phyloP scores from a whole-genome alignment of 2,888 invertebrate species.

The Polydrusus pterygomalis region DNA sequence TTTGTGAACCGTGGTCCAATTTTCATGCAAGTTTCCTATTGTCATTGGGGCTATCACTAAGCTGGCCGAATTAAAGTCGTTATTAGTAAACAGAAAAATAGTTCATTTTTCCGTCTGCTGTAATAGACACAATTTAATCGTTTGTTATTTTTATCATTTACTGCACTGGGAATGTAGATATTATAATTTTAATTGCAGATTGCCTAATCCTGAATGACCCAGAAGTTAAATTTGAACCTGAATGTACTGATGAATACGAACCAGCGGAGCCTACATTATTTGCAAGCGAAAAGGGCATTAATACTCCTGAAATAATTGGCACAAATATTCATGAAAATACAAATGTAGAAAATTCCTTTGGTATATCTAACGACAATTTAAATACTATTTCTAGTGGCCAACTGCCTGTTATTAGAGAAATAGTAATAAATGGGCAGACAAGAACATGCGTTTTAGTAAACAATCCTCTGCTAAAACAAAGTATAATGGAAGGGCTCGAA shows the following conservation, averaged over 20 bases:
- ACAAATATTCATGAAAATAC: background rate
- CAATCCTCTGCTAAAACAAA: background rate
- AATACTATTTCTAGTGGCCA: background rate
- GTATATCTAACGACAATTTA: background rate
- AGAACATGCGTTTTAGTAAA: slow-evolving; percentile 1
- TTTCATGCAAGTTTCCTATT: too few relatives aligned
- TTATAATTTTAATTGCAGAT: background rate
- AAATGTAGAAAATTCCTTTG: background rate
- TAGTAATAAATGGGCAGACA: slow-evolving; percentile 6
- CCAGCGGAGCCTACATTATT: background rate
- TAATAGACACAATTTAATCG: too few relatives aligned
- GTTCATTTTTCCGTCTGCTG: too few relatives aligned
- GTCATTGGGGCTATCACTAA: too few relatives aligned
- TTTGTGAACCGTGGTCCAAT: too few relatives aligned
- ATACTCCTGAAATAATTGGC: background rate
- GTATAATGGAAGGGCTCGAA: background rate
- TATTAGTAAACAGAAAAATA: too few relatives aligned
- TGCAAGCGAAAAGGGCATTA: background rate
- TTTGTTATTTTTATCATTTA: too few relatives aligned
- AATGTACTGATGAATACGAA: background rate
- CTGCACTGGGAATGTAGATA: background rate
- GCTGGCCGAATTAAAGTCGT: too few relatives aligned
- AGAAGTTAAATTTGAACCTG: background rate
- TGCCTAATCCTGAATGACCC: background rate
- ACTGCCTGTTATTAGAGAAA: background rate